Percentiles rank a stretch among this genome's conserved stretches.
Conservation (phyloP, 2,113 vertebrate species). For the Laticauda colubrina region DNA sequence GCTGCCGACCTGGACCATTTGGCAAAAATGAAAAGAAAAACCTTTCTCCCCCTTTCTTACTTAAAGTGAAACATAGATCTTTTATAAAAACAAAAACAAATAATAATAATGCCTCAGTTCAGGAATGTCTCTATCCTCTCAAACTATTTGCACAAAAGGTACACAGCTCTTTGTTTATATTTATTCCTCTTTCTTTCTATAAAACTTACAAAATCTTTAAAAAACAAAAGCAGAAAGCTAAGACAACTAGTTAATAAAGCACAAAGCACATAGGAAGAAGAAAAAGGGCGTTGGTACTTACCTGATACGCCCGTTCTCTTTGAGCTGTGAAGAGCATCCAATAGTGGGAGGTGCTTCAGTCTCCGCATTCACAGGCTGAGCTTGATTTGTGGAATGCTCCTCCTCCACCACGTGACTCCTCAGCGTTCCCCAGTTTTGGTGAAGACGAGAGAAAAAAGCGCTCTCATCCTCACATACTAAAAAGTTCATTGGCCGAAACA, state of each 20-base stretch:
- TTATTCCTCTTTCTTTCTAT: neutral
- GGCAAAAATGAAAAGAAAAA: neutral
- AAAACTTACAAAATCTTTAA: neutral
- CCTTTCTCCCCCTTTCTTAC: neutral
- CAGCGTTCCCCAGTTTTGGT: too few relatives aligned
- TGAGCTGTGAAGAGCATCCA: too few relatives aligned
- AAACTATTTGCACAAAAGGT: neutral
- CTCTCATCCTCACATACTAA: too few relatives aligned
- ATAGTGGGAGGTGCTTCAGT: too few relatives aligned
- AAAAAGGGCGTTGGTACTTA: too few relatives aligned
- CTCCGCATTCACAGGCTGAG: too few relatives aligned
- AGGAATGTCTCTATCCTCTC: neutral
- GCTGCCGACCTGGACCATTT: neutral
- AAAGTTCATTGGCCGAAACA: too few relatives aligned
- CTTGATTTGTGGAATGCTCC: too few relatives aligned
- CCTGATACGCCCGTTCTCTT: too few relatives aligned
- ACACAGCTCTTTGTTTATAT: neutral
- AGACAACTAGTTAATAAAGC: neutral
- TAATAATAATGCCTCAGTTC: neutral
- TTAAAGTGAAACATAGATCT: neutral
- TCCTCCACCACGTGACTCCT: too few relatives aligned
- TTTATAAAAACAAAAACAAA: neutral
- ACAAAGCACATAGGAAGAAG: neutral
- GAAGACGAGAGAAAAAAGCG: too few relatives aligned
- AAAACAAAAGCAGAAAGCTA: neutral